Evolutionary conservation across 2,113 vertebrate genomes (phyloP).

Genomic region (Callipepla californica): DNA sequence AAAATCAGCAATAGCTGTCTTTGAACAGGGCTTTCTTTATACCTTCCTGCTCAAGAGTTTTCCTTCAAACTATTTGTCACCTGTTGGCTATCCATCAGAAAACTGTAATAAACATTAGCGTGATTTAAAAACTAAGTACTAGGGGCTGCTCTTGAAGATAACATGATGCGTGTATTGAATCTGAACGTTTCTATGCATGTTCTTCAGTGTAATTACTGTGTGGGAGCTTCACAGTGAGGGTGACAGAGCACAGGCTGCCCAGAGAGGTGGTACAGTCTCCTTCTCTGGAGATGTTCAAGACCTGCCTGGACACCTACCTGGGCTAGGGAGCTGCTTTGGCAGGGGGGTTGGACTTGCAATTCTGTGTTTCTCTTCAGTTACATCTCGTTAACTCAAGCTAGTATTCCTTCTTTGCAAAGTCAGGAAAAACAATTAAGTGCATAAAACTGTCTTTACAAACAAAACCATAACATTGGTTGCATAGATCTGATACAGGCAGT

Average conservation of each 20-base stretch:
- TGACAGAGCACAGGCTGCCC: no score
- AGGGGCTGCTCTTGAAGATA: background rate
- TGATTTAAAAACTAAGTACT: background rate
- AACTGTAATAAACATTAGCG: background rate
- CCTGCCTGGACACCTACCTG: no score
- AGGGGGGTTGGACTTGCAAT: no score
- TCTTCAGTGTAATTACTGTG: background rate
- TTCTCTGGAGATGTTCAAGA: no score
- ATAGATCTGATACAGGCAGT: background rate
- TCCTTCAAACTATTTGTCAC: background rate
- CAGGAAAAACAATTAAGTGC: background rate
- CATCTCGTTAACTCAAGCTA: background rate
- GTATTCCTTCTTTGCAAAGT: background rate
- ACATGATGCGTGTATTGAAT: background rate
- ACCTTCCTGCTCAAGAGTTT: background rate
- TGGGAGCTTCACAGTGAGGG: no score
- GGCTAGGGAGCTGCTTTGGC: no score
- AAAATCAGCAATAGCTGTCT: background rate
- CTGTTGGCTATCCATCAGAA: background rate
- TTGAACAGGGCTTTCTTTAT: background rate
- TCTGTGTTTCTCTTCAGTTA: background rate
- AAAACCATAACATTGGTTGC: background rate
- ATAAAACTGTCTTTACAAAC: background rate
- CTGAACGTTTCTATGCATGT: accelerated
- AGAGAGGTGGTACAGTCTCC: no score